phyloP scores from a whole-genome alignment of 2,888 invertebrate genomes.

The Leptinotarsa haldemani region DNA sequence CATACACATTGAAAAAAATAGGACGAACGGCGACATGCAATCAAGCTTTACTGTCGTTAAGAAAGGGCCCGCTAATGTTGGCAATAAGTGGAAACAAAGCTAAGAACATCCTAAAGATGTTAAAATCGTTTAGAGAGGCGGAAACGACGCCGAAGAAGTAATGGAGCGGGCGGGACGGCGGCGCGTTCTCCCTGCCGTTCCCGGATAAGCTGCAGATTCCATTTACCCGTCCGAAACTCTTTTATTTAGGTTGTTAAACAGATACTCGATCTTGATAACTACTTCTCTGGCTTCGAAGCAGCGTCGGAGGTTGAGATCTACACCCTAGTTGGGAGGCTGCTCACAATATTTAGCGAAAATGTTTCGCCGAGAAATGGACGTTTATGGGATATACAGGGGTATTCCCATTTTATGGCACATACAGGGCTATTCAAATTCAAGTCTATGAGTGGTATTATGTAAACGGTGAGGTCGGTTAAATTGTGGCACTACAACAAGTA shows the following conservation, averaged over 20 bases:
- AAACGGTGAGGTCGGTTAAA: too few species aligned
- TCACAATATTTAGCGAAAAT: too few species aligned
- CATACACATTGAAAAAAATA: neutral
- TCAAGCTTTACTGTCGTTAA: constrained; percentile 26
- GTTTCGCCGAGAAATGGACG: too few species aligned
- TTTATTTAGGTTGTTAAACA: constrained; percentile 65
- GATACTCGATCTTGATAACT: constrained; percentile 58
- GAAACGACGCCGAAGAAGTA: constrained; percentile 52
- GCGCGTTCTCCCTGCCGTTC: constrained; percentile 34
- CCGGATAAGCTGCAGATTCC: constrained; percentile 63
- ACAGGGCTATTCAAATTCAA: too few species aligned
- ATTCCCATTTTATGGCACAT: too few species aligned
- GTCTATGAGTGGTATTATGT: too few species aligned
- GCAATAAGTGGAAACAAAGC: constrained; percentile 55
- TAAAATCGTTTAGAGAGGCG: constrained; percentile 60
- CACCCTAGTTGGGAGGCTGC: too few species aligned
- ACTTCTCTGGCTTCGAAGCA: constrained; percentile 36
- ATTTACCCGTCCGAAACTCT: constrained; percentile 65
- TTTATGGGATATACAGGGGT: too few species aligned
- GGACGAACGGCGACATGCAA: constrained; percentile 19
- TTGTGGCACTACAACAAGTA: too few species aligned
- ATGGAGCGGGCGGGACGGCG: constrained; percentile 57
- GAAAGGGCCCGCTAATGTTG: constrained; percentile 38
- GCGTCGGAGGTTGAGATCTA: constrained; percentile 28
- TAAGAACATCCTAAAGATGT: constrained; percentile 61